Conservation (phyloP, 2,113 vertebrate genomes). For the Brienomyrus longianalis region DNA sequence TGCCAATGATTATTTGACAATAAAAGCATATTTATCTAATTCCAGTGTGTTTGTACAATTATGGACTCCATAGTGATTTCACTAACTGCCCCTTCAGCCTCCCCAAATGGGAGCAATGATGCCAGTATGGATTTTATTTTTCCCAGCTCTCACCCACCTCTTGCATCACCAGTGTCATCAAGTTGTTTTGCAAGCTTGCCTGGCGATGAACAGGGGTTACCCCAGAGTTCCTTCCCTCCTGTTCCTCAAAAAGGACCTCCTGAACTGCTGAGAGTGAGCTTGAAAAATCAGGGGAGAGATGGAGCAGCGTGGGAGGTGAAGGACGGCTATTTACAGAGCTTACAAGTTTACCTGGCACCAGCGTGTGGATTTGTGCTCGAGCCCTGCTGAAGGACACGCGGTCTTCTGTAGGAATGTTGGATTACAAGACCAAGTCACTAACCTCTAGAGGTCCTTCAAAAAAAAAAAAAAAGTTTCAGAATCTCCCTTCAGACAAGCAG, state of each 20-base stretch:
- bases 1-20: not conserved
- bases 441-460: not conserved
- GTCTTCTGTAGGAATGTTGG: not conserved
- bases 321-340: not conserved
- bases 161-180: not conserved
- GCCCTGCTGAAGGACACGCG: not conserved
- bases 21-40: constrained; percentile 8
- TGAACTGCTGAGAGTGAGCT: not conserved
- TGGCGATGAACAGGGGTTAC: not conserved
- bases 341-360: not conserved
- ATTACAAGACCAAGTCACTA: constrained; percentile 1
- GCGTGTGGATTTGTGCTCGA: not conserved
- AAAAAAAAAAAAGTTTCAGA: not conserved
- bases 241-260: not conserved
- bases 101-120: constrained; percentile 15
- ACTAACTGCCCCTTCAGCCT: not conserved
- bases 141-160: not conserved
- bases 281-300: not conserved
- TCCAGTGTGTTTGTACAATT: not conserved
- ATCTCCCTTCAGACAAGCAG: not conserved
- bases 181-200: not conserved
- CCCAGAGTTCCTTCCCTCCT: not conserved
- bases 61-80: not conserved
- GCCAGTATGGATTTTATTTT: not conserved
- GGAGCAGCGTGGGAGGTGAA: not conserved